Conservation (phyloP, 2,113 vertebrate genomes). For the Micromys minutus region DNA sequence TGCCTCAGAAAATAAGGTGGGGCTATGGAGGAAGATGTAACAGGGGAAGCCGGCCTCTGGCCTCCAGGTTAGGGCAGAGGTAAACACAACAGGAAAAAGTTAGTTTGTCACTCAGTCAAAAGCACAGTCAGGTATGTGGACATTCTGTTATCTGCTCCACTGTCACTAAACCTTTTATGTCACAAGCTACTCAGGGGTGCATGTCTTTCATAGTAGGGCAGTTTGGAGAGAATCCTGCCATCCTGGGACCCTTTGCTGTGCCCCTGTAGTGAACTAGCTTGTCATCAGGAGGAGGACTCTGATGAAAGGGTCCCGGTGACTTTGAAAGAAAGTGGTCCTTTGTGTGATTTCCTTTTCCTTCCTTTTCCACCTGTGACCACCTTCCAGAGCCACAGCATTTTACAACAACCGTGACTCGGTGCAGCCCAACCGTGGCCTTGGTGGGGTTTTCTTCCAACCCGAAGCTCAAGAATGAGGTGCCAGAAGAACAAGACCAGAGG, state of each 20-base stretch:
- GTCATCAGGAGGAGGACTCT: neutral
- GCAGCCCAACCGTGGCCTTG: constrained; percentile 79
- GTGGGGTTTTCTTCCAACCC: constrained; percentile 78
- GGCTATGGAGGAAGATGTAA: neutral
- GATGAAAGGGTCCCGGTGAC: neutral
- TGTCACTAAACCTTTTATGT: neutral
- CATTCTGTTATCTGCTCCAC: neutral
- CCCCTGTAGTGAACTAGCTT: neutral
- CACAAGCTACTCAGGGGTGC: neutral
- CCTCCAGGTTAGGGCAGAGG: no score
- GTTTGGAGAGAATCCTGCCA: neutral
- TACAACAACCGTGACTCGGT: constrained; percentile 81
- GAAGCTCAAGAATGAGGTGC: constrained; percentile 58
- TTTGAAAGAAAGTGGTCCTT: neutral
- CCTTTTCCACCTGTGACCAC: neutral
- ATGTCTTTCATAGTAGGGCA: neutral
- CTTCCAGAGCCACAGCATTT: constrained; percentile 82
- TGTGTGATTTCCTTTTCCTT: neutral
- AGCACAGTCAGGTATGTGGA: neutral
- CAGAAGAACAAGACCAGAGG: constrained; percentile 78
- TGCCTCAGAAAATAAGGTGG: neutral
- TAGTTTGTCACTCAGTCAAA: neutral
- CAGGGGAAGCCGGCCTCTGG: neutral
- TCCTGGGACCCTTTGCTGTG: neutral
- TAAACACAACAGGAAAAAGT: neutral